phyloP scores from a whole-genome alignment of 1,140 invertebrate species.

The Dendrolimus punctatus region DNA sequence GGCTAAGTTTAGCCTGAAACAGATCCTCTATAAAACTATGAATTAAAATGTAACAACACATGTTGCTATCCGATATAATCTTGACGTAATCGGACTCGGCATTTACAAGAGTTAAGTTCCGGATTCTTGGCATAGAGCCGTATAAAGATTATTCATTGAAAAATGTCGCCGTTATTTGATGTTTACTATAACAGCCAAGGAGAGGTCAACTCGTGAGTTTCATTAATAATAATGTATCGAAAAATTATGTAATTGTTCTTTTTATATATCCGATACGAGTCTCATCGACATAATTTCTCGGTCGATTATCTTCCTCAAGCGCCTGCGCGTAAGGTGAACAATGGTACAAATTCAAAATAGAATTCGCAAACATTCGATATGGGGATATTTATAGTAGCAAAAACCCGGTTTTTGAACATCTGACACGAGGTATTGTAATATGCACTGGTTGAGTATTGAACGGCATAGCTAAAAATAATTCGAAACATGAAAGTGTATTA shows the following conservation, averaged over 20 bases:
- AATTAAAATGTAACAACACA: conserved; percentile 16
- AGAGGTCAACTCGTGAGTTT: no score
- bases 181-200: no score
- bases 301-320: conserved; percentile 20
- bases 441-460: conserved; percentile 45
- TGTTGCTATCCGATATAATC: conserved; percentile 13
- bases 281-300: conserved; percentile 16
- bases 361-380: conserved; percentile 68
- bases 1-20: no score
- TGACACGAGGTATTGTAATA: conserved; percentile 53
- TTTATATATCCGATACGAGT: background rate
- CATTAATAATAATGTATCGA: background rate
- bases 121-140: conserved; percentile 25
- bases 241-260: conserved; percentile 6
- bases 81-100: conserved; percentile 26
- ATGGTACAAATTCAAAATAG: conserved; percentile 62
- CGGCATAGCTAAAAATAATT: conserved; percentile 44
- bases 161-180: no score
- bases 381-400: conserved; percentile 64
- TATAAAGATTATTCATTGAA: conserved; percentile 12
- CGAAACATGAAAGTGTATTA: conserved; percentile 24
- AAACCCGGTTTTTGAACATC: conserved; percentile 62
- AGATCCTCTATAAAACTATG: conserved; percentile 12
- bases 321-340: conserved; percentile 30
- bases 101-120: background rate